phyloP scores from a whole-genome alignment of 2,888 invertebrate genomes.

The Germaria angustata region DNA sequence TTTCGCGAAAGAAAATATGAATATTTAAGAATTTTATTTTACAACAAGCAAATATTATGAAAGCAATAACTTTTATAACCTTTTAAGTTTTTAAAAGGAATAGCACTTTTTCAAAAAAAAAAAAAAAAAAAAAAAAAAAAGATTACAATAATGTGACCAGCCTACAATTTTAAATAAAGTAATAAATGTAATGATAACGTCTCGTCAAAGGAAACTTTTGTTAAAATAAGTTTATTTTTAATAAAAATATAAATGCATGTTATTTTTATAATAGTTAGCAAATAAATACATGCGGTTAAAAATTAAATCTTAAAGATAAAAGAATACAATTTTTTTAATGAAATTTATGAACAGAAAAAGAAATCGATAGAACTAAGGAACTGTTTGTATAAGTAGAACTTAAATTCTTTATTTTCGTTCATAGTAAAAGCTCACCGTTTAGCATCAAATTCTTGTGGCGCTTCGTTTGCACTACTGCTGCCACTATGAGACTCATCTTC shows the following conservation, averaged over 20 bases:
- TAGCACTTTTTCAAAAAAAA: too few relatives aligned
- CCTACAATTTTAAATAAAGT: not conserved
- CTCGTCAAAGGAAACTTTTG: conserved; percentile 24
- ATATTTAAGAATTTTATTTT: too few relatives aligned
- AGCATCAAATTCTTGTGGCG: conserved; percentile 70
- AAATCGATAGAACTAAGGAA: conserved; percentile 16
- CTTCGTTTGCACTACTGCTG: conserved; percentile 69
- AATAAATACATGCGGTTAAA: conserved; percentile 37
- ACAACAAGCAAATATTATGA: too few relatives aligned
- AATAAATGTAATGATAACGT: conserved; percentile 18
- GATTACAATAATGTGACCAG: not conserved
- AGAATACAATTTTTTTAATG: conserved; percentile 25
- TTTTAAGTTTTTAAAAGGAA: too few relatives aligned
- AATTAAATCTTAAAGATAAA: not conserved
- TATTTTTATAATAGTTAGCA: conserved; percentile 1
- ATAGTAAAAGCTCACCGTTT: conserved; percentile 75
- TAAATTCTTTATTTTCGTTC: conserved; percentile 1
- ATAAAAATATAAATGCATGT: not conserved
- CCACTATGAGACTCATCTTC: conserved; percentile 69
- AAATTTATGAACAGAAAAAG: not conserved
- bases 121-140: too few relatives aligned
- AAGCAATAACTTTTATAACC: too few relatives aligned
- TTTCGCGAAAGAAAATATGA: too few relatives aligned
- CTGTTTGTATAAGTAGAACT: not conserved
- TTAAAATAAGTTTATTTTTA: conserved; percentile 23